Evolutionary conservation across 2,888 invertebrate species (phyloP).

Genomic region (Tetragonisca angustula): DNA sequence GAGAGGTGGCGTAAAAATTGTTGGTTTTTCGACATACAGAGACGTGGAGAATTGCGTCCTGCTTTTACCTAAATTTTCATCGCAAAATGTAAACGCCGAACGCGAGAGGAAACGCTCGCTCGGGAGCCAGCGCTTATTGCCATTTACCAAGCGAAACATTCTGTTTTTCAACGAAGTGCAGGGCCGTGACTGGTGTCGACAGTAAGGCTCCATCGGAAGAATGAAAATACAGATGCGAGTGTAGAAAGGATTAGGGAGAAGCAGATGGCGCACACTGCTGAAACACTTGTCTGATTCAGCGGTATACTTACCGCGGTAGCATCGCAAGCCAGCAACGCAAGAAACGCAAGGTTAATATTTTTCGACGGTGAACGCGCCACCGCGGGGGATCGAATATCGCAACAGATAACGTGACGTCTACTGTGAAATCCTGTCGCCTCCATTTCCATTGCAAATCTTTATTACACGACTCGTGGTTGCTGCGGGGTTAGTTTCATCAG

Average conservation of each 20-base stretch:
- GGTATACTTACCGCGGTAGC: conserved; percentile 5
- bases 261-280: conserved; percentile 16
- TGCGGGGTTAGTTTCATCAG: conserved; percentile 67
- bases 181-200: no score
- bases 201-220: background rate
- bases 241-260: background rate
- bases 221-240: background rate
- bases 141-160: background rate
- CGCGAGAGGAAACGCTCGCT: background rate
- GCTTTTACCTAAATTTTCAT: background rate
- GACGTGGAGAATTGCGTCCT: background rate
- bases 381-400: conserved; percentile 42
- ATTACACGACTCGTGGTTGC: conserved; percentile 45
- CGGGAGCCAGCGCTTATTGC: background rate
- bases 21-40: background rate
- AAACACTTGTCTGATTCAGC: conserved; percentile 13
- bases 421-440: conserved; percentile 38
- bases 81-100: background rate
- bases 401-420: conserved; percentile 52
- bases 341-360: conserved; percentile 49
- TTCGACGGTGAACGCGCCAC: conserved; percentile 20
- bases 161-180: background rate
- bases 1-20: no score
- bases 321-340: background rate
- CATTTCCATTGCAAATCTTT: conserved; percentile 71